phyloP scores from a whole-genome alignment of 2,113 vertebrate genomes.

The Naja naja region DNA sequence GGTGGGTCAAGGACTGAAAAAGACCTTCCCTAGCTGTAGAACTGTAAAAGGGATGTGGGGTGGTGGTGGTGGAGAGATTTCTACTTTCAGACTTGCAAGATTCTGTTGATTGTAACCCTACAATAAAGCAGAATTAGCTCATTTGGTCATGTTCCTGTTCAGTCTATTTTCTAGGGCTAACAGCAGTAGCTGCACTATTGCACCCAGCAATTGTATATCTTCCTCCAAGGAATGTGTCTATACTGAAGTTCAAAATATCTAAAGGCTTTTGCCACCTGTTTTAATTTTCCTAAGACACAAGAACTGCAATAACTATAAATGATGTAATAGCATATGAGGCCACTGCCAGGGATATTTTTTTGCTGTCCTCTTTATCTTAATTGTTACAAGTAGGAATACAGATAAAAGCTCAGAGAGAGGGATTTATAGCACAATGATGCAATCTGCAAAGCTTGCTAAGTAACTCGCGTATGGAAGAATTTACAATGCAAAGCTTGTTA shows the following conservation, averaged over 20 bases:
- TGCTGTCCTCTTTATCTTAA: background rate
- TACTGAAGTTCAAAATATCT: background rate
- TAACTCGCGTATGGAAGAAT: background rate
- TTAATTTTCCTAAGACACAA: background rate
- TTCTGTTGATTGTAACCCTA: background rate
- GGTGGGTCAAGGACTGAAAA: background rate
- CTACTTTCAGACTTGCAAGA: background rate
- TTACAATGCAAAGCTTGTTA: background rate
- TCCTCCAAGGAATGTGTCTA: background rate
- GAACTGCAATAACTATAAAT: background rate
- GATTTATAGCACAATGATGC: background rate
- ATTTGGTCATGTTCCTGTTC: background rate
- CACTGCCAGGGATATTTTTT: background rate
- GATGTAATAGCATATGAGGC: background rate
- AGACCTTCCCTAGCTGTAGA: background rate
- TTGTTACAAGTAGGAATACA: background rate
- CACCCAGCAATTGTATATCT: background rate
- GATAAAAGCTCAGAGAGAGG: background rate
- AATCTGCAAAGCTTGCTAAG: background rate
- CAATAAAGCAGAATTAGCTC: background rate
- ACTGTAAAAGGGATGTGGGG: background rate
- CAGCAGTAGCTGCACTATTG: background rate
- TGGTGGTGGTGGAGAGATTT: background rate
- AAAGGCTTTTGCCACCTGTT: background rate
- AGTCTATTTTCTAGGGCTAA: background rate